phyloP scores from a whole-genome alignment of 2,888 invertebrate genomes.

The Trileptium ribeirensis region DNA sequence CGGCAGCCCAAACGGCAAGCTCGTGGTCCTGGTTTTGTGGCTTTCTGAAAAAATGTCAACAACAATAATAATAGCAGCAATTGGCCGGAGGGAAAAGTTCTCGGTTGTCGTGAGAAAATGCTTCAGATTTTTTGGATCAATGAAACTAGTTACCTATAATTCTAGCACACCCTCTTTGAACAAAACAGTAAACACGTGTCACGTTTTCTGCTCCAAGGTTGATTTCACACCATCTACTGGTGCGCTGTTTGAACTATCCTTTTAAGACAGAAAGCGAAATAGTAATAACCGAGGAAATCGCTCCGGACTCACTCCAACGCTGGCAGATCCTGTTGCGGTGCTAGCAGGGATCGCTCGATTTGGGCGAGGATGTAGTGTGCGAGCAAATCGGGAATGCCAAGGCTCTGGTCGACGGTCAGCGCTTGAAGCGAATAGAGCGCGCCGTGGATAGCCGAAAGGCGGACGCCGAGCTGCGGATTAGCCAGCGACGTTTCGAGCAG shows the following conservation, averaged over 20 bases:
- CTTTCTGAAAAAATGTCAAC: not conserved
- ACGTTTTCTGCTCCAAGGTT: not conserved
- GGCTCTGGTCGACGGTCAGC: constrained; percentile 48
- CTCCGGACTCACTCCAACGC: not conserved
- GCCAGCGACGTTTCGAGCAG: constrained; percentile 61
- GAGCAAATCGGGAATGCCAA: constrained; percentile 49
- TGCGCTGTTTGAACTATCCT: too few species aligned
- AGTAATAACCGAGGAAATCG: too few species aligned
- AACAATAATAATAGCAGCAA: too few species aligned
- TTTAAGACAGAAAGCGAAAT: too few species aligned
- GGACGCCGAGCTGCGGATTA: constrained; percentile 61
- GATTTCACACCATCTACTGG: too few species aligned
- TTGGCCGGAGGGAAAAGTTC: too few species aligned
- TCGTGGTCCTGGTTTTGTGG: constrained; percentile 61
- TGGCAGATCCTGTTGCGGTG: not conserved
- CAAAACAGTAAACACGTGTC: not conserved
- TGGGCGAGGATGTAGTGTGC: constrained; percentile 46
- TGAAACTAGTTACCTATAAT: too few species aligned
- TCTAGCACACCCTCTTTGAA: too few species aligned
- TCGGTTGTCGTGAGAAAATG: too few species aligned
- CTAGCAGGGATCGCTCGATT: not conserved
- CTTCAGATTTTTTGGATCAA: too few species aligned
- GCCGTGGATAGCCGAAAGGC: constrained; percentile 63
- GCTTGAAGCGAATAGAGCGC: constrained; percentile 63
- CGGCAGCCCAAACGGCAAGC: constrained; percentile 66